Conservation (phyloP, 2,113 vertebrate species). For the Pollachius pollachius region DNA sequence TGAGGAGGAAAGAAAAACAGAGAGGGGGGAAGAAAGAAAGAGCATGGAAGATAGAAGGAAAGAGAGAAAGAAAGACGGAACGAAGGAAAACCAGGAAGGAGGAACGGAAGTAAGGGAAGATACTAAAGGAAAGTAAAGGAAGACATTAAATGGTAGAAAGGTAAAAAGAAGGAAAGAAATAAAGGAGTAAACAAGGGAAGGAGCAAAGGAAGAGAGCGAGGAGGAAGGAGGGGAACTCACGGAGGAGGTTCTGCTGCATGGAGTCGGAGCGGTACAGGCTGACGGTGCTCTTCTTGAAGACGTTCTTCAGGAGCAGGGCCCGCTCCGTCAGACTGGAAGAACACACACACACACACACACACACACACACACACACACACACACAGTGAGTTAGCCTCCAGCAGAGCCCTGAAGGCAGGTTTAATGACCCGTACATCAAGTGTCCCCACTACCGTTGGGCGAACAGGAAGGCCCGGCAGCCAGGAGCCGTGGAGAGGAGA, state of each 20-base stretch:
- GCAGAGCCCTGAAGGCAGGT: slow-evolving; percentile 49
- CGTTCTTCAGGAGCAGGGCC: slow-evolving; percentile 96
- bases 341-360: slow-evolving; percentile 30
- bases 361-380: slow-evolving; percentile 25
- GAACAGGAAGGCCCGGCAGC: no score
- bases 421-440: slow-evolving; percentile 58
- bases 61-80: not conserved
- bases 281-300: slow-evolving; percentile 97
- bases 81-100: not conserved
- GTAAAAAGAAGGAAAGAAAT: not conserved
- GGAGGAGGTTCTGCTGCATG: slow-evolving; percentile 92
- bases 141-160: not conserved
- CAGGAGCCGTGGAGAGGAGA: no score
- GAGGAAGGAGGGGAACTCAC: slow-evolving; percentile 76
- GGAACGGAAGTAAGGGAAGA: not conserved
- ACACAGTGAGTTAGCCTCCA: slow-evolving; percentile 40
- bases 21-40: slow-evolving; percentile 37
- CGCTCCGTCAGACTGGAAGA: slow-evolving; percentile 86
- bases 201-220: not conserved
- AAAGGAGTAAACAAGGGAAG: not conserved
- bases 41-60: not conserved
- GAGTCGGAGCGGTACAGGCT: slow-evolving; percentile 93
- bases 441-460: no score
- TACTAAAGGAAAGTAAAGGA: not conserved
- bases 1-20: not conserved